These are phyloP conservation scores for Picus viridis DNA, from an alignment of 2,797 vertebrate genomes.

Conservation along the genomic window DNA sequence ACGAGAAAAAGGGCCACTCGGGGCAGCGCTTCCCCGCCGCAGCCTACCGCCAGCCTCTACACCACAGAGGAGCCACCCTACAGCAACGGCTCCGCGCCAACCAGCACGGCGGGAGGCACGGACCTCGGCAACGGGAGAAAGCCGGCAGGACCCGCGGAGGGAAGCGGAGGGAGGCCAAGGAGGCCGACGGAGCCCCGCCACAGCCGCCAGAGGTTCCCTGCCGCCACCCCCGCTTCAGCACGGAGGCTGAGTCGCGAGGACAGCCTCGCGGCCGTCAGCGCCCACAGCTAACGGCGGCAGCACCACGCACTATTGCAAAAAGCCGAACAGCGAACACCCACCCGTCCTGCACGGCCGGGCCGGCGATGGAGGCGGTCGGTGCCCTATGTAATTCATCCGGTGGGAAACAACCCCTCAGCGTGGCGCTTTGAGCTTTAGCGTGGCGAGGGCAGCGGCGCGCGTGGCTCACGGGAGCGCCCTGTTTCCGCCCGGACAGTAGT, in stretches of 20 bases:
- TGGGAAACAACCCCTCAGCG: neutral
- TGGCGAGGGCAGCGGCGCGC: rapidly evolving
- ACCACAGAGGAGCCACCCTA: neutral
- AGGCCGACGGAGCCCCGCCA: neutral
- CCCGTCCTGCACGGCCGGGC: neutral
- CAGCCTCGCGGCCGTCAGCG: too few relatives aligned
- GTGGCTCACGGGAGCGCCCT: rapidly evolving
- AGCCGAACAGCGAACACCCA: neutral
- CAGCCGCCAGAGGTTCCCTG: neutral
- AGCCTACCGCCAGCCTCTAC: neutral
- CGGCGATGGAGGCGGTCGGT: rapidly evolving
- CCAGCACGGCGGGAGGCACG: neutral
- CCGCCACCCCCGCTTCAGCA: neutral
- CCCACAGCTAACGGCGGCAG: neutral
- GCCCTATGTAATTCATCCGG: neutral
- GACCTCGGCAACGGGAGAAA: neutral
- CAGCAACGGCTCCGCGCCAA: neutral
- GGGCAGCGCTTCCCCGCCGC: rapidly evolving
- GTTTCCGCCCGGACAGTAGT: slow-evolving; percentile 7
- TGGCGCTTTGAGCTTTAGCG: too few relatives aligned
- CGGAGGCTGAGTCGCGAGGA: neutral
- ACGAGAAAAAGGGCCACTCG: too few relatives aligned
- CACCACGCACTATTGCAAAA: too few relatives aligned
- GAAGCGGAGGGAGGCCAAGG: too few relatives aligned
- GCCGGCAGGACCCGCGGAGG: neutral